Evolutionary conservation across 2,797 vertebrate species (phyloP).

Genomic region (Cuculus canorus): DNA sequence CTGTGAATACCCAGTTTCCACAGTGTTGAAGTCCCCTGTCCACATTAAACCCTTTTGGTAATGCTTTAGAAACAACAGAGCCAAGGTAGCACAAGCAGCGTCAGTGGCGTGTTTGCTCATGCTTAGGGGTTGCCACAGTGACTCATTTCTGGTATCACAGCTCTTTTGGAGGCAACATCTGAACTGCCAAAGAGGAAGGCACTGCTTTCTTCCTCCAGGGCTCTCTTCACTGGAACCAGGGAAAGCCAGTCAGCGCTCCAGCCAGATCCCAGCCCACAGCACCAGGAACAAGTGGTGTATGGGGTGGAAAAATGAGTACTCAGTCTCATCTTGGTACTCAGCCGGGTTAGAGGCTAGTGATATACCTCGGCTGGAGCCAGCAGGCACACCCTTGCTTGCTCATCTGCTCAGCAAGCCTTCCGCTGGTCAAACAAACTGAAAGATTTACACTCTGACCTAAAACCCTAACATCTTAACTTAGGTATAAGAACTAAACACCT

Average conservation of each 20-base stretch:
- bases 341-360: neutral
- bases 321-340: neutral
- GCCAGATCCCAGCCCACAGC: neutral
- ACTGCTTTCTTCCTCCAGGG: neutral
- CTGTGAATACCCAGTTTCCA: neutral
- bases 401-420: rapidly evolving
- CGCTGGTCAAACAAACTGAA: neutral
- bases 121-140: neutral
- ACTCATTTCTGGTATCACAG: neutral
- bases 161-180: neutral
- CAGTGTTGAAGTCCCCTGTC: neutral
- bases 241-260: neutral
- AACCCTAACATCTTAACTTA: neutral
- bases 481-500: neutral
- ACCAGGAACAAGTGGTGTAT: rapidly evolving
- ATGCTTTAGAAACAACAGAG: neutral
- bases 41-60: neutral
- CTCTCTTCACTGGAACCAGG: neutral
- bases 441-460: neutral
- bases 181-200: neutral
- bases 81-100: neutral
- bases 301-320: neutral
- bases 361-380: neutral
- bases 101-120: neutral
- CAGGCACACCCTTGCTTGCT: neutral